Conservation (phyloP, 2,797 vertebrate genomes). For the Pogoniulus pusillus region DNA sequence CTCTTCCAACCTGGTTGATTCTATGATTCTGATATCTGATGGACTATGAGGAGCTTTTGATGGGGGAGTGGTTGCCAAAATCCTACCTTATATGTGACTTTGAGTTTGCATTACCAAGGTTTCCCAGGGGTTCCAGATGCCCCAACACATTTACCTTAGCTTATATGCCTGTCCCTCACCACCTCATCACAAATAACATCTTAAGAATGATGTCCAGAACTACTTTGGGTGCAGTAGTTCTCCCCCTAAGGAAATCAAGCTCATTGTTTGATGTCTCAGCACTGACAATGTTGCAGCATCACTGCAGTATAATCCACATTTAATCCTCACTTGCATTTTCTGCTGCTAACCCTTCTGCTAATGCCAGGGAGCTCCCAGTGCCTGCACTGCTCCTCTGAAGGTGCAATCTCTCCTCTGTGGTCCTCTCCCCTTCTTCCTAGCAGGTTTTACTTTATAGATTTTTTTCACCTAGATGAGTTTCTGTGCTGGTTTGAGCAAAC, state of each 20-base stretch:
- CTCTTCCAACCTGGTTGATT: no score
- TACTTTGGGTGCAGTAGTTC: neutral
- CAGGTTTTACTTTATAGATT: neutral
- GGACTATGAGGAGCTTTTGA: neutral
- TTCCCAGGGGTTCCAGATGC: neutral
- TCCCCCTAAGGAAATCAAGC: neutral
- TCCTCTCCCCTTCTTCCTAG: neutral
- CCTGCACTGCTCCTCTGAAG: neutral
- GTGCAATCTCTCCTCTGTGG: neutral
- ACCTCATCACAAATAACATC: neutral
- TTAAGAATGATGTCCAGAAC: neutral
- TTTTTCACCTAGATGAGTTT: neutral
- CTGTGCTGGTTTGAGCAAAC: no score
- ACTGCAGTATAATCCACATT: neutral
- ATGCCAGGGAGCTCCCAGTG: neutral
- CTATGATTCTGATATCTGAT: neutral
- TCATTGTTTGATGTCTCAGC: neutral
- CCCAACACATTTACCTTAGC: neutral
- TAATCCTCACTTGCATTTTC: conserved; percentile 34
- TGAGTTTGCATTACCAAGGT: neutral
- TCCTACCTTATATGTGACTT: fast-evolving
- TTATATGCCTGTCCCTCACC: neutral
- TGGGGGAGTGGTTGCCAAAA: neutral
- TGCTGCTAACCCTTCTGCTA: neutral
- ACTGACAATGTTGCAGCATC: neutral